Evolutionary conservation across 1,140 invertebrate genomes (phyloP).

Genomic region (Anagrus nilaparvatae): DNA sequence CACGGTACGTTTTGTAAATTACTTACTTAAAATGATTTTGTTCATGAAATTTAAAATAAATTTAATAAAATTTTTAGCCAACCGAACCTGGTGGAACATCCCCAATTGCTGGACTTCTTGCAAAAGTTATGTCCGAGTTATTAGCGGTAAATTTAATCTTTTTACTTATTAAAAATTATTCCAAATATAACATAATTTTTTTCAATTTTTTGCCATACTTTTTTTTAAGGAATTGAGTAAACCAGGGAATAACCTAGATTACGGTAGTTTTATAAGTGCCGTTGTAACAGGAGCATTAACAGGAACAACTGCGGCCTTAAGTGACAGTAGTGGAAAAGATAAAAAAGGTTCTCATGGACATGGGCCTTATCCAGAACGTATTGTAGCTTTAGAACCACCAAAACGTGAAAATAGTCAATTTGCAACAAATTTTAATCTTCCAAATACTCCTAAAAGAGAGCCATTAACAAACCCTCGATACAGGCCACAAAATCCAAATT

Average conservation of each 20-base stretch:
- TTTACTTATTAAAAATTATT: neutral
- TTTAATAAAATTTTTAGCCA: slow-evolving; percentile 21
- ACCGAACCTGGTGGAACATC: slow-evolving; percentile 26
- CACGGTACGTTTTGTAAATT: slow-evolving; percentile 21
- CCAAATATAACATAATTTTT: slow-evolving; percentile 7
- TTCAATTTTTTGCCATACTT: neutral
- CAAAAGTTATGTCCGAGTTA: slow-evolving; percentile 31
- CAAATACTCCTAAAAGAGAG: too few species aligned
- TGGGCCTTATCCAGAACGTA: neutral
- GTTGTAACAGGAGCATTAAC: slow-evolving; percentile 30
- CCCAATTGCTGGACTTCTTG: slow-evolving; percentile 25
- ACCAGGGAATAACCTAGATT: slow-evolving; percentile 25
- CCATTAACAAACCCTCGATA: too few species aligned
- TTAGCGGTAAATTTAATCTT: slow-evolving; percentile 7
- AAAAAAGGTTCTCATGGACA: neutral
- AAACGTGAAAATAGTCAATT: too few species aligned
- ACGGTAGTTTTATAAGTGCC: slow-evolving; percentile 28
- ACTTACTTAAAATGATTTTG: slow-evolving; percentile 8
- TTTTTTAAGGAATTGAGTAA: slow-evolving; percentile 22
- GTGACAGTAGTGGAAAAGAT: neutral
- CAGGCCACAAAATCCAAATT: neutral
- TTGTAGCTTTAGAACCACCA: too few species aligned
- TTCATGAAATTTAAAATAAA: slow-evolving; percentile 10
- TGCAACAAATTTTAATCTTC: too few species aligned
- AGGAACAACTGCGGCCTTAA: slow-evolving; percentile 33